These are phyloP conservation scores for Parasteatoda lunata DNA, from an alignment of 2,888 invertebrate genomes.

Conservation along the genomic window DNA sequence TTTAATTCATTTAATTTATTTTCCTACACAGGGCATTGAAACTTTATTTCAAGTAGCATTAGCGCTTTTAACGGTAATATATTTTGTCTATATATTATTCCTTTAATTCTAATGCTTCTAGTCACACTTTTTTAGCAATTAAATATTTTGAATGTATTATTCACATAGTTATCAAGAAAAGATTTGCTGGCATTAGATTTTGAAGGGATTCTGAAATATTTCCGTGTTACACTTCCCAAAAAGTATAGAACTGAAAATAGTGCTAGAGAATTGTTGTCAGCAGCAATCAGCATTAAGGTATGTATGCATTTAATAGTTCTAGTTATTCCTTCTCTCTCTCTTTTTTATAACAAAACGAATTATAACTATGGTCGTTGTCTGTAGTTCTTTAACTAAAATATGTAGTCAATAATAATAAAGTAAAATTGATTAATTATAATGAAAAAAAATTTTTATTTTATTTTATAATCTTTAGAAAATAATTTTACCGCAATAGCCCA, in stretches of 20 bases:
- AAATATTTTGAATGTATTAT: background rate
- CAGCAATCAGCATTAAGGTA: constrained; percentile 92
- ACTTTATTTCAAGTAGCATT: constrained; percentile 97
- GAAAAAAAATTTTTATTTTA: too few relatives aligned
- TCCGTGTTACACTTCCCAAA: constrained; percentile 96
- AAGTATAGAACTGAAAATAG: constrained; percentile 93
- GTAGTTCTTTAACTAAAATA: too few relatives aligned
- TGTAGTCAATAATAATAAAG: too few relatives aligned
- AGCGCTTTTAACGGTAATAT: constrained; percentile 87
- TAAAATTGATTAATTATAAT: too few relatives aligned
- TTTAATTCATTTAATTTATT: background rate
- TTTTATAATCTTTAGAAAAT: too few relatives aligned
- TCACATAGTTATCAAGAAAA: constrained; percentile 83
- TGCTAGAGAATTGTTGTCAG: constrained; percentile 89
- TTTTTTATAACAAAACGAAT: too few relatives aligned
- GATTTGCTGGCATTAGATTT: constrained; percentile 95
- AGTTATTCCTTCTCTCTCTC: too few relatives aligned
- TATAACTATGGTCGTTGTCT: too few relatives aligned
- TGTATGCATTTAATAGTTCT: background rate
- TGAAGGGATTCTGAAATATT: constrained; percentile 97
- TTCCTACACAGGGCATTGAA: constrained; percentile 88
- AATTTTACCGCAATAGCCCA: too few relatives aligned
- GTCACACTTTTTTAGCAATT: background rate
- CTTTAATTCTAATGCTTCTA: background rate
- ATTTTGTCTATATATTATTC: background rate